phyloP scores from a whole-genome alignment of 2,888 invertebrate species.

The Hermaeophaga mercurialis region DNA sequence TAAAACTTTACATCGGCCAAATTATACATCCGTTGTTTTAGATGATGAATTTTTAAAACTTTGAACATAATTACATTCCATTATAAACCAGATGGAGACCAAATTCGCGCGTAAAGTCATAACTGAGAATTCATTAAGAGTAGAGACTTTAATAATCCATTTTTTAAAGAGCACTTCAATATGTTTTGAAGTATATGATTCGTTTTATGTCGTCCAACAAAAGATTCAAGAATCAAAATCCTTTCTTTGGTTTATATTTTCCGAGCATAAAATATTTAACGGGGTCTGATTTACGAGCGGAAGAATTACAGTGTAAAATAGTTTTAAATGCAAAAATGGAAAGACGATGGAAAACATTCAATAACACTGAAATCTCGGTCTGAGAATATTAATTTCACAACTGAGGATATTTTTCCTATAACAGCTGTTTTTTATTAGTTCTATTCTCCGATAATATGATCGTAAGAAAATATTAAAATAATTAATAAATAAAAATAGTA shows the following conservation, averaged over 20 bases:
- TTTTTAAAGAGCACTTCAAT: slow-evolving; percentile 8
- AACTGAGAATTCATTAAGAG: neutral
- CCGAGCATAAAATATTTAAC: slow-evolving; percentile 4
- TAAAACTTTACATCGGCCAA: too few species aligned
- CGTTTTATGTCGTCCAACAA: slow-evolving; percentile 3
- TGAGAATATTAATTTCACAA: neutral
- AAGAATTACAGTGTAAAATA: too few species aligned
- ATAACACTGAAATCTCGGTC: neutral
- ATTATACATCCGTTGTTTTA: too few species aligned
- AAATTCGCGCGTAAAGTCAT: neutral
- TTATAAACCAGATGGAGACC: neutral
- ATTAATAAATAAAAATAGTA: too few species aligned
- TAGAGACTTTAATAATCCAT: neutral
- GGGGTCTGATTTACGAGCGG: too few species aligned
- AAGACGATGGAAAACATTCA: too few species aligned
- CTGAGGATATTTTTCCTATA: too few species aligned
- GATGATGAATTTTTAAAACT: neutral
- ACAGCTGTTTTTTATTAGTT: too few species aligned
- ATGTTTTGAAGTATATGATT: slow-evolving; percentile 6
- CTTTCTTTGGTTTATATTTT: slow-evolving; percentile 2
- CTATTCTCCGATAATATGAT: too few species aligned
- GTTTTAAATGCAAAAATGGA: too few species aligned
- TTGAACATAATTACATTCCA: neutral
- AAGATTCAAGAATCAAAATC: slow-evolving; percentile 4
- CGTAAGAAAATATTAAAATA: too few species aligned